Evolutionary conservation across 2,797 vertebrate genomes (phyloP).

Genomic region (Nyctalus aviator): DNA sequence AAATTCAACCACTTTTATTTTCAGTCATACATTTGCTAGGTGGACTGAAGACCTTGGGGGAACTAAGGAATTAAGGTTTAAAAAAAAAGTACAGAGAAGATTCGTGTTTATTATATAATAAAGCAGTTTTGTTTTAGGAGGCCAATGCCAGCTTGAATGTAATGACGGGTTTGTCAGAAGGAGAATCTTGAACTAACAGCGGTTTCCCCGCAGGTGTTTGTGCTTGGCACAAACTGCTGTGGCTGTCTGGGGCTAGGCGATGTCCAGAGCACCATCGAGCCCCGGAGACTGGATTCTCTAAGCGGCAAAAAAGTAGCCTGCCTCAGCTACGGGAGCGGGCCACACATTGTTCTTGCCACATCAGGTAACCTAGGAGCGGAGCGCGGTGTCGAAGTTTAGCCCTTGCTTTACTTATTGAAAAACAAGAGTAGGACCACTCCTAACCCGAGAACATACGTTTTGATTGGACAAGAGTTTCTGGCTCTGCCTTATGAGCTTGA

Average conservation of each 20-base stretch:
- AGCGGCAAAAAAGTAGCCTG: constrained; percentile 97
- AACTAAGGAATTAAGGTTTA: neutral
- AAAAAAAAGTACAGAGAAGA: neutral
- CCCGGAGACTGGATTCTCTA: constrained; percentile 93
- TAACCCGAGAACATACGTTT: neutral
- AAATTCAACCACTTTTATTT: neutral
- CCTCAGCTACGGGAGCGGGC: constrained; percentile 97
- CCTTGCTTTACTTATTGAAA: constrained; percentile 2
- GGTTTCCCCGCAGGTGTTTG: constrained; percentile 92
- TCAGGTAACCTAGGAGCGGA: constrained; percentile 89
- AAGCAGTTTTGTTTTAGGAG: constrained; percentile 26
- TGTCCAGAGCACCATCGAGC: constrained; percentile 95
- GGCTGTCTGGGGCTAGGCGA: constrained; percentile 98
- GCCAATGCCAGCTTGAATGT: neutral
- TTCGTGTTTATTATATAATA: constrained; percentile 51
- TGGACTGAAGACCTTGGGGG: neutral
- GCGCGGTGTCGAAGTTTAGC: neutral
- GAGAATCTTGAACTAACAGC: constrained; percentile 36
- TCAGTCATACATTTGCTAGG: constrained; percentile 45
- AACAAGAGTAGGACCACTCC: neutral
- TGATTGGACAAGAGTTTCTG: neutral
- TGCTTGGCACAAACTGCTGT: constrained; percentile 97
- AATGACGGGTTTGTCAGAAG: constrained; percentile 22
- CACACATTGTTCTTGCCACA: constrained; percentile 95
- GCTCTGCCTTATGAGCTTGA: neutral